Percentiles rank a stretch among this genome's conserved stretches.
These are phyloP conservation scores for Tetragnatha montana DNA, from an alignment of 2,888 invertebrate genomes.

Conservation along the genomic window DNA sequence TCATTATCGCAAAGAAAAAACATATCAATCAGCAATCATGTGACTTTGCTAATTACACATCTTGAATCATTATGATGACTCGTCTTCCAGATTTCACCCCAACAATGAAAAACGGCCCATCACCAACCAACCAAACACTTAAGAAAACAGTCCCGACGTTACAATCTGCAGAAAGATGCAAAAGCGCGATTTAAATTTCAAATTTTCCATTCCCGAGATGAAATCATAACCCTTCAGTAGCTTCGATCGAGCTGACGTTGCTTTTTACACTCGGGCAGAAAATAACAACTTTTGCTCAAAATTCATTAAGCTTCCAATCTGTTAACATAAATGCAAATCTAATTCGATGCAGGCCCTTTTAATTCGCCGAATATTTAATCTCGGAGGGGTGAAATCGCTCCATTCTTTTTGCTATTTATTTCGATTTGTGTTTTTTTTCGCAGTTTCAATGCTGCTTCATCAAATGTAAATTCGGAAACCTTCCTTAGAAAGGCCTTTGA, in stretches of 20 bases:
- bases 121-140: no score
- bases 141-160: no score
- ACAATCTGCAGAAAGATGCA: no score
- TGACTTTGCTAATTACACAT: no score
- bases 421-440: neutral
- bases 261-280: neutral
- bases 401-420: neutral
- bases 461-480: neutral
- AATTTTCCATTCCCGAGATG: neutral
- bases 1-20: no score
- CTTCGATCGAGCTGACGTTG: neutral
- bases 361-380: neutral
- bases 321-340: constrained; percentile 30
- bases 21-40: no score
- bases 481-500: neutral
- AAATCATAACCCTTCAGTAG: neutral
- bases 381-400: neutral
- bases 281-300: neutral
- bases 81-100: no score
- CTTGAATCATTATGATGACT: no score
- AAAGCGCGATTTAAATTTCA: neutral
- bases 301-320: neutral
- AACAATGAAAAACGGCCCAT: no score
- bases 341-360: constrained; percentile 29
- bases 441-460: no score